Conservation (phyloP, 2,113 vertebrate species). For the Delphinus delphis region DNA sequence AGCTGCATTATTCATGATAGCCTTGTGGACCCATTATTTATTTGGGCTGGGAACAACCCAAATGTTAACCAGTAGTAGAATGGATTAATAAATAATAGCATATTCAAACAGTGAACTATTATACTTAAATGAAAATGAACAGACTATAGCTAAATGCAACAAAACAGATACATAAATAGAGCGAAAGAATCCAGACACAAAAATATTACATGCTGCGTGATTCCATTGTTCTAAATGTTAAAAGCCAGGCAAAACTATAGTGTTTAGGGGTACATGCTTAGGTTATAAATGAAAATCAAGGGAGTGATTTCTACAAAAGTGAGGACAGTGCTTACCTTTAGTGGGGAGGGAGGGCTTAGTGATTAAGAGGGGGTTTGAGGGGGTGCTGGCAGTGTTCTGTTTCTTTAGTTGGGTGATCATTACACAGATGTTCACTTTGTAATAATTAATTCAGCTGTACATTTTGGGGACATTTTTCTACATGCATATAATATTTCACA, state of each 20-base stretch:
- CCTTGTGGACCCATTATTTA: not conserved
- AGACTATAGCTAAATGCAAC: not conserved
- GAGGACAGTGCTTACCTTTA: not conserved
- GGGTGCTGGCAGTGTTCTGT: not conserved
- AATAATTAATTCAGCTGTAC: not conserved
- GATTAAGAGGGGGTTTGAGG: not conserved
- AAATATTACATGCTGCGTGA: not conserved
- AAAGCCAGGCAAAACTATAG: not conserved
- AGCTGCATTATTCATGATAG: not conserved
- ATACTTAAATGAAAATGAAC: not conserved
- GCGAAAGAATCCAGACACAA: not conserved
- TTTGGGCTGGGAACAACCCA: not conserved
- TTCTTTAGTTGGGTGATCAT: not conserved
- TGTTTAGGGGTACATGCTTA: not conserved
- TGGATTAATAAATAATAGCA: slow-evolving; percentile 5
- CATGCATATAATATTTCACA: not conserved
- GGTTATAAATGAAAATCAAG: not conserved
- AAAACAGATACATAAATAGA: not conserved
- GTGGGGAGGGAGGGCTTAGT: not conserved
- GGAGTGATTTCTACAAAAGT: not conserved
- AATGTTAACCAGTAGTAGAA: not conserved
- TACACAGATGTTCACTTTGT: not conserved
- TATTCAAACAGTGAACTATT: not conserved
- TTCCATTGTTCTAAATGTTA: not conserved
- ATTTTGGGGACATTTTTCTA: not conserved